Evolutionary conservation across 30 jellyfish, hydroid and myxozoan genomes (phyloP).

Genomic region (Aurelia aurita complex sp. Pacific): DNA sequence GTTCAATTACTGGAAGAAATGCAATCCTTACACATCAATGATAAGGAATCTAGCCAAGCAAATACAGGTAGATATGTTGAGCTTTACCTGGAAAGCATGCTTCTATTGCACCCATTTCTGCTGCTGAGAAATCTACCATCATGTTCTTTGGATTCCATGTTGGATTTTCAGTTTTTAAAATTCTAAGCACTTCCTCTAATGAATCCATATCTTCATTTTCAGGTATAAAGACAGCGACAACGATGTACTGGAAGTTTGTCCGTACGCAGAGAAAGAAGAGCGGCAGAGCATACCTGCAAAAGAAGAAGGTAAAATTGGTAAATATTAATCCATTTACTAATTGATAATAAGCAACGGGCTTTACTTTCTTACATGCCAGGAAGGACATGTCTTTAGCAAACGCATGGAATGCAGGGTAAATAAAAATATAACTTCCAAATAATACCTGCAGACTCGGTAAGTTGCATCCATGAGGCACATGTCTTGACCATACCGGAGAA

Average conservation of each 20-base stretch:
- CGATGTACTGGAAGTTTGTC: constrained; percentile 27
- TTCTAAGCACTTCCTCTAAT: constrained; percentile 24
- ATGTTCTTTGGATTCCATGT: constrained; percentile 50
- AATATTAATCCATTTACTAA: too few relatives aligned
- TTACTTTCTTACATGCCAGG: too few relatives aligned
- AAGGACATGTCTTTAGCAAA: too few relatives aligned
- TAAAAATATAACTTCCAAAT: neutral
- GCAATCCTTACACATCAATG: too few relatives aligned
- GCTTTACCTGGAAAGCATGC: constrained; percentile 30
- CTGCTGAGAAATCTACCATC: constrained; percentile 53
- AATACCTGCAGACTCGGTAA: constrained; percentile 21
- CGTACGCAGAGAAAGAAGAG: constrained; percentile 51
- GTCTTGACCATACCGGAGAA: constrained; percentile 30
- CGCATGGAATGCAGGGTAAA: too few relatives aligned
- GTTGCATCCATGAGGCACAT: constrained; percentile 49
- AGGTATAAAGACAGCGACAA: constrained; percentile 51
- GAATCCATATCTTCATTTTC: constrained; percentile 51
- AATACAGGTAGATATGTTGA: too few relatives aligned
- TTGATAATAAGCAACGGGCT: too few relatives aligned
- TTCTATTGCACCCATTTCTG: constrained; percentile 49
- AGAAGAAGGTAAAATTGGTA: too few relatives aligned
- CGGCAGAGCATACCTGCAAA: constrained; percentile 33
- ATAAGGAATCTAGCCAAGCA: too few relatives aligned
- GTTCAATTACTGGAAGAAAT: too few relatives aligned
- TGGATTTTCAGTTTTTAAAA: constrained; percentile 38